phyloP scores from a whole-genome alignment of 2,797 vertebrate genomes.

The Scomberomorus guttatus region DNA sequence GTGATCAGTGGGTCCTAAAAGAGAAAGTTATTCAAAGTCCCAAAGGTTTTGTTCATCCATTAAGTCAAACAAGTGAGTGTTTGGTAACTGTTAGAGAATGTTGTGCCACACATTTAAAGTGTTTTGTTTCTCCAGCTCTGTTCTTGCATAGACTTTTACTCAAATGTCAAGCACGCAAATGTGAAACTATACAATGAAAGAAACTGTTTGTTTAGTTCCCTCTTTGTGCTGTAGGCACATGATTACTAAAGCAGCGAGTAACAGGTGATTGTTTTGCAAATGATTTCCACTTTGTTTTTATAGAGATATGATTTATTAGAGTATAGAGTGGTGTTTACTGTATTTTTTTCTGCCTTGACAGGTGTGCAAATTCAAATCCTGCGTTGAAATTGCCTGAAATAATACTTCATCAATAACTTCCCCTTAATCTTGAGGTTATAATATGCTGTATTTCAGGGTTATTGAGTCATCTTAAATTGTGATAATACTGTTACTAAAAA shows the following conservation, averaged over 20 bases:
- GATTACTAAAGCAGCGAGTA: background rate
- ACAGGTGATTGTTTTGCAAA: conserved; percentile 28
- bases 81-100: conserved; percentile 56
- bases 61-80: conserved; percentile 50
- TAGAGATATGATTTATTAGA: background rate
- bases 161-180: conserved; percentile 44
- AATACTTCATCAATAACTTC: background rate
- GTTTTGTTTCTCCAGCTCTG: conserved; percentile 27
- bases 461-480: background rate
- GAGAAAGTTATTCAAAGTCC: conserved; percentile 61
- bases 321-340: background rate
- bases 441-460: background rate
- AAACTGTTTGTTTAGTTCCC: conserved; percentile 19
- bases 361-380: conserved; percentile 19
- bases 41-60: conserved; percentile 75
- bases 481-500: no score
- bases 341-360: background rate
- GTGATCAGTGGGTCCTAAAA: conserved; percentile 61
- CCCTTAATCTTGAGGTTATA: background rate
- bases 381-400: conserved; percentile 3
- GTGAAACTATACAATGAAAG: background rate
- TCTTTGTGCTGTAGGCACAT: background rate
- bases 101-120: conserved; percentile 47
- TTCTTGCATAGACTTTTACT: conserved; percentile 24
- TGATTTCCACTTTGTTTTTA: conserved; percentile 13